phyloP scores from a whole-genome alignment of 2,797 vertebrate genomes.

The Muraenolepis orangiensis region DNA sequence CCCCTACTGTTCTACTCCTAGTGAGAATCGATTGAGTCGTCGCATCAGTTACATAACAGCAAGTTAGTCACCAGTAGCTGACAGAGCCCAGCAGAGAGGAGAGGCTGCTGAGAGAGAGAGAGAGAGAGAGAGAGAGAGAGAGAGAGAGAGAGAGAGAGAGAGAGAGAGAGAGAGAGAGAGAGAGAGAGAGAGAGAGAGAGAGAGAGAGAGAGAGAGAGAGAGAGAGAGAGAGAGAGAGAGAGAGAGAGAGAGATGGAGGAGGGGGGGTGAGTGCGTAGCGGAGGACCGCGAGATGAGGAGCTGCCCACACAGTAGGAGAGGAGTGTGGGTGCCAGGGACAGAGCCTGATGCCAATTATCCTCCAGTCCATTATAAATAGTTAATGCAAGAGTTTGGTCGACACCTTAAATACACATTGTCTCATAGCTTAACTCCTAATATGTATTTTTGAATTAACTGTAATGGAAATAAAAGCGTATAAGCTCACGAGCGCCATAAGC shows the following conservation, averaged over 20 bases:
- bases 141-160: neutral
- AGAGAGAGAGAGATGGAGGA: neutral
- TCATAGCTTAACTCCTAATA: conserved; percentile 36
- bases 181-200: too few species aligned
- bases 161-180: neutral
- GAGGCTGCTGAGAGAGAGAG: conserved; percentile 18
- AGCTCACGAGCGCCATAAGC: conserved; percentile 11
- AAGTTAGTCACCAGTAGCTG: conserved; percentile 66
- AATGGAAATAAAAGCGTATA: neutral
- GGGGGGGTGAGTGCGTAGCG: conserved; percentile 40
- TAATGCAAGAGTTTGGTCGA: conserved; percentile 65
- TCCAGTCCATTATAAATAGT: conserved; percentile 61
- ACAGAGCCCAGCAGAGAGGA: conserved; percentile 50
- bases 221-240: neutral
- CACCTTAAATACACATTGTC: conserved; percentile 49
- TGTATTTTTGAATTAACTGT: neutral
- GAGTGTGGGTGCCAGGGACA: conserved; percentile 54
- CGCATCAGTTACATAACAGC: conserved; percentile 68
- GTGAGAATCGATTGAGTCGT: conserved; percentile 62
- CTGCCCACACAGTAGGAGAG: conserved; percentile 64
- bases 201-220: neutral
- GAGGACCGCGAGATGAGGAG: conserved; percentile 56
- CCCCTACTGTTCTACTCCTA: conserved; percentile 31
- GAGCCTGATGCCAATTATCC: conserved; percentile 10
- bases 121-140: neutral